Conservation (phyloP, 2,113 vertebrate species). For the Erinaceus europaeus region DNA sequence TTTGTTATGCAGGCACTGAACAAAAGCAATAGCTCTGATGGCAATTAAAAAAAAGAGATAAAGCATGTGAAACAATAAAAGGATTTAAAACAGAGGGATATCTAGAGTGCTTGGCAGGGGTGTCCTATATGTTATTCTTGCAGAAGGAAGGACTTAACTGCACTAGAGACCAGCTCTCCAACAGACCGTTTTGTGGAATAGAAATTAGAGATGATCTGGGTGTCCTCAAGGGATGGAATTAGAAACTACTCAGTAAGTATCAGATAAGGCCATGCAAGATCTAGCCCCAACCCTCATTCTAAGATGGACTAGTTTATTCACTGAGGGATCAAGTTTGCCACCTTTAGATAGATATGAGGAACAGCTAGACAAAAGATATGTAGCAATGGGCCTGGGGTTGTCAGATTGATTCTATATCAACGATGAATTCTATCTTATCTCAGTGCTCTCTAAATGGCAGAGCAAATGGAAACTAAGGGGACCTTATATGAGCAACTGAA, state of each 20-base stretch:
- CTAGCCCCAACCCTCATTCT: background rate
- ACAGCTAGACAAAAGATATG: no score
- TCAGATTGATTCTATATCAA: background rate
- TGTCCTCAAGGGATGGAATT: background rate
- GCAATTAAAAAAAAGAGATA: no score
- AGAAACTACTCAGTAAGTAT: background rate
- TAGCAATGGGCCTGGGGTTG: no score
- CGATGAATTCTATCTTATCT: background rate
- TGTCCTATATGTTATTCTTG: background rate
- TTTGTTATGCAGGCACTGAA: no score
- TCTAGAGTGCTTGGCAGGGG: background rate
- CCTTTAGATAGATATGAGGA: background rate
- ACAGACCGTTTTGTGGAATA: background rate
- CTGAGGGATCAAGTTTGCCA: background rate
- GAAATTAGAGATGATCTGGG: background rate
- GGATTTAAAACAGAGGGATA: background rate
- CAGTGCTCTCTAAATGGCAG: background rate
- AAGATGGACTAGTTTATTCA: background rate
- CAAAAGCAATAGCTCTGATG: no score
- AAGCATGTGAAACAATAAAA: conserved; percentile 7
- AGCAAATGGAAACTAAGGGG: background rate
- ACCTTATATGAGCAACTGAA: background rate
- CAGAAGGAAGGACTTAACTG: background rate
- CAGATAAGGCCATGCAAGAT: background rate
- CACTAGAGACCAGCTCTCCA: no score